Evolutionary conservation across 2,113 vertebrate genomes (phyloP), one percentile per base, ranked within the genome.

Genomic region (Plotosus lineatus): DNA sequence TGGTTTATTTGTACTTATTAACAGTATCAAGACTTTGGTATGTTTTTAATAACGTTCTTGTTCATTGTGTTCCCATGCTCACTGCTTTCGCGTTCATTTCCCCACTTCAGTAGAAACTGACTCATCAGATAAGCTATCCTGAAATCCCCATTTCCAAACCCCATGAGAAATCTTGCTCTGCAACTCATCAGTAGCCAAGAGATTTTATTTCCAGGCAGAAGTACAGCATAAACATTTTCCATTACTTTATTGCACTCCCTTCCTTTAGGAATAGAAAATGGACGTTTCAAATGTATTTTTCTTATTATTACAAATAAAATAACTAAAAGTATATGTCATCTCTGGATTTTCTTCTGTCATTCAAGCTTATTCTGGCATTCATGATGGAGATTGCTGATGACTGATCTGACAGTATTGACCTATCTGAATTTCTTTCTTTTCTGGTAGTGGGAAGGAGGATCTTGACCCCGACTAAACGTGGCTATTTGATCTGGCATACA

Each of bases 111-210:
- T 56, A 48, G 40, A 61, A 19, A 26, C 2, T 77, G 78, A 84
- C 61, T 84, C 74, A 66, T 81, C 56, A 65, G 66, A 84, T 84
- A 84, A 73, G 56, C 28, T 26, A 11, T 19, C 10, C 7, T 58
- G 11, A 84, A 78, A 56, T 61, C 75, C 40, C 61, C 53, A 56
- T 14, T 77, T 28, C 46, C 48, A 15, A 23, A 21, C 21, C 40
- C 48, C 66, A 60, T 58, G 56, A n/a, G 78, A 60, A 72, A 69
- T 58, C 42, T 60, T 48, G 46, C 40, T 48, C n/a, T 69, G 53
- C 11, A 78, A n/a, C 21, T 73, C 46, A 66, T 66, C 38, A 33
- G 26, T 69, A 53, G 50, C 36, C 38, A 23, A 80, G 15, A 46
- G 28, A 10, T 44, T 48, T 44, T 7, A 46, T 80, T 58, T 72